These are phyloP conservation scores for Cylloceria caligata DNA, from an alignment of 2,888 invertebrate species.

Conservation along the genomic window DNA sequence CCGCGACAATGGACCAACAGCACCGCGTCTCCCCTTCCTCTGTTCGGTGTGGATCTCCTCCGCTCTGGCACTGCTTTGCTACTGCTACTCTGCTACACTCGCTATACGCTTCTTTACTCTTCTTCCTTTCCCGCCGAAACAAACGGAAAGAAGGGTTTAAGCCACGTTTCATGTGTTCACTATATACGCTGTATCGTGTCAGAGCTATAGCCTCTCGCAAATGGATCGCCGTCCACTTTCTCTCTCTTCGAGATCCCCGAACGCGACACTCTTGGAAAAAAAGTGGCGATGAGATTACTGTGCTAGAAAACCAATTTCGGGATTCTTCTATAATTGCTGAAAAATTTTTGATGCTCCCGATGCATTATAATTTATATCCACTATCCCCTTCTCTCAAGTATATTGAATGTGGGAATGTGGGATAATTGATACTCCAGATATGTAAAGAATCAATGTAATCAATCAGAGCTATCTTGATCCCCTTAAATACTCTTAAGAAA, in stretches of 20 bases:
- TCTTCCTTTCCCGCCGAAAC: constrained; percentile 61
- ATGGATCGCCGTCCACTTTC: constrained; percentile 76
- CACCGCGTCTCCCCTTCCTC: constrained; percentile 19
- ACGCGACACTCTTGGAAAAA: constrained; percentile 34
- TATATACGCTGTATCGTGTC: constrained; percentile 62
- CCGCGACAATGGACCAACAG: constrained; percentile 78
- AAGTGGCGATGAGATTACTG: constrained; percentile 74
- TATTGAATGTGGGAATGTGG: neutral
- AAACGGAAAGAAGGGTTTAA: constrained; percentile 81
- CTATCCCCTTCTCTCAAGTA: neutral
- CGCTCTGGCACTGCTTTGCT: constrained; percentile 20
- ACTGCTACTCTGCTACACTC: constrained; percentile 1
- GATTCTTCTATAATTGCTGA: constrained; percentile 20
- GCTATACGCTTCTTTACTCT: constrained; percentile 41
- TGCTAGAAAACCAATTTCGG: constrained; percentile 64
- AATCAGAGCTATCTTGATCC: neutral
- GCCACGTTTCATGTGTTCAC: constrained; percentile 77
- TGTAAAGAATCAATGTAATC: neutral
- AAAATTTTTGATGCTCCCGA: neutral
- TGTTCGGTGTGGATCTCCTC: constrained; percentile 56
- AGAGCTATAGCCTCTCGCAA: constrained; percentile 72
- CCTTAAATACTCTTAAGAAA: neutral
- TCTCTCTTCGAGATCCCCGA: constrained; percentile 18
- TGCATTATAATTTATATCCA: neutral
- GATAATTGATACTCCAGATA: neutral